Percentiles rank a stretch among this genome's conserved stretches.
Evolutionary conservation across 2,797 vertebrate species (phyloP).

Genomic region (Dicrostonyx torquatus): DNA sequence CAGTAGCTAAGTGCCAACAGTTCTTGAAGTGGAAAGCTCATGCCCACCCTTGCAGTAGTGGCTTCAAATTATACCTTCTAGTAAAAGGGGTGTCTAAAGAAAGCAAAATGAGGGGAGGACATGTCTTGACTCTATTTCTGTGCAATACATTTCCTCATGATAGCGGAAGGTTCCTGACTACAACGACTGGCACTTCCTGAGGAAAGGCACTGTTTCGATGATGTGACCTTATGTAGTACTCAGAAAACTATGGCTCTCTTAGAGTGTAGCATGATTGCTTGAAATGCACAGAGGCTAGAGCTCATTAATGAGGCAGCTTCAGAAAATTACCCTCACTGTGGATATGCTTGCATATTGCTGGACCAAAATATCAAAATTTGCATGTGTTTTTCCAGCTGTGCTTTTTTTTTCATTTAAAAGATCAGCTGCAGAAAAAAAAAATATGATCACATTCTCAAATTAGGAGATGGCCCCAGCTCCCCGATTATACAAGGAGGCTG

Average conservation of each 20-base stretch:
- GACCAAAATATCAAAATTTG: slow-evolving; percentile 68
- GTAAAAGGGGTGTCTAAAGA: not conserved
- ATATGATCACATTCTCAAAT: slow-evolving; percentile 71
- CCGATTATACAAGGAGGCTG: slow-evolving; percentile 41
- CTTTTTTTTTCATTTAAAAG: slow-evolving; percentile 65
- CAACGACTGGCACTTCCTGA: not conserved
- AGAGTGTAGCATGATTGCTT: slow-evolving; percentile 31
- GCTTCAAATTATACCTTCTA: not conserved
- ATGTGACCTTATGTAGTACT: slow-evolving; percentile 31
- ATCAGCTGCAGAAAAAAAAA: slow-evolving; percentile 75
- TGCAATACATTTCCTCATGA: not conserved
- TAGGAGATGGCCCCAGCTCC: slow-evolving; percentile 48
- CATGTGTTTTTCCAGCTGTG: slow-evolving; percentile 65
- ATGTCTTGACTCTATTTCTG: not conserved
- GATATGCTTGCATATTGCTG: slow-evolving; percentile 69
- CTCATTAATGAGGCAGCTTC: slow-evolving; percentile 80
- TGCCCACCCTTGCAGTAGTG: not conserved
- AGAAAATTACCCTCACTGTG: slow-evolving; percentile 72
- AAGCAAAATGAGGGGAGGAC: not conserved
- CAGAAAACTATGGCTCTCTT: slow-evolving; percentile 48
- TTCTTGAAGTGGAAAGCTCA: not conserved
- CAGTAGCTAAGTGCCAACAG: not conserved
- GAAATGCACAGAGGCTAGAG: slow-evolving; percentile 43
- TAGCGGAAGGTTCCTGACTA: not conserved
- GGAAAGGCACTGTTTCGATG: not conserved